Evolutionary conservation across 2,888 invertebrate species (phyloP).

Genomic region (Lordiphosa andalusiaca): DNA sequence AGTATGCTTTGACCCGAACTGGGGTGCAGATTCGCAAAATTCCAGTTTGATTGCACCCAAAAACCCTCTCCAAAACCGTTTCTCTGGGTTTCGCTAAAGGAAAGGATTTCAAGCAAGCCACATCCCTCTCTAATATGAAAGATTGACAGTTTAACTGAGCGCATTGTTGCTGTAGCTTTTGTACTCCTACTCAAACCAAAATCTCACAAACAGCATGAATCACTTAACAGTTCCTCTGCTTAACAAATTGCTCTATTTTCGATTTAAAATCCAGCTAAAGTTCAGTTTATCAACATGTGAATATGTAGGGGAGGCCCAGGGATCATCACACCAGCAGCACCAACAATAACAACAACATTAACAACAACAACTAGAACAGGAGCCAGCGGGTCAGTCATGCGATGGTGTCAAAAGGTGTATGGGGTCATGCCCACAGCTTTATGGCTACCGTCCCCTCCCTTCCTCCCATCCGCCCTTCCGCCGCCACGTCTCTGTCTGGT

Average conservation of each 20-base stretch:
- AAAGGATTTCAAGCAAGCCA: no score
- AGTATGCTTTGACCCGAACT: no score
- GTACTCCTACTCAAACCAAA: no score
- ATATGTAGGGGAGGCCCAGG: constrained; percentile 2
- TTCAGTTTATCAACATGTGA: constrained; percentile 5
- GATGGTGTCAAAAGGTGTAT: constrained; percentile 55
- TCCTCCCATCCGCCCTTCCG: background rate
- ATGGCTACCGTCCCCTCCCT: constrained; percentile 5
- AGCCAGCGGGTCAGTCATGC: constrained; percentile 35
- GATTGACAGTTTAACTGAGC: no score
- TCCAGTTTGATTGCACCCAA: no score
- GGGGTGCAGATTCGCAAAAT: no score
- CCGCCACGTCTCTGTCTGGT: background rate
- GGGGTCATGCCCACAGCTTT: constrained; percentile 39
- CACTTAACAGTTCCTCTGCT: no score
- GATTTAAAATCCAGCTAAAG: constrained; percentile 4
- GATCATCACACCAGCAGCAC: constrained; percentile 1
- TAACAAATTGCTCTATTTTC: background rate
- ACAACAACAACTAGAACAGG: constrained; percentile 14
- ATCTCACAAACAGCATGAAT: no score
- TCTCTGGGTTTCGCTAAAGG: no score
- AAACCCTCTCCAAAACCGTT: no score
- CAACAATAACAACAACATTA: constrained; percentile 16
- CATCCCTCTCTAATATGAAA: no score
- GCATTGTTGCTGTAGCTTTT: no score